Percentiles rank a stretch among this genome's conserved stretches.
Conservation (phyloP, 2,113 vertebrate genomes). For the Burhinus oedicnemus region DNA sequence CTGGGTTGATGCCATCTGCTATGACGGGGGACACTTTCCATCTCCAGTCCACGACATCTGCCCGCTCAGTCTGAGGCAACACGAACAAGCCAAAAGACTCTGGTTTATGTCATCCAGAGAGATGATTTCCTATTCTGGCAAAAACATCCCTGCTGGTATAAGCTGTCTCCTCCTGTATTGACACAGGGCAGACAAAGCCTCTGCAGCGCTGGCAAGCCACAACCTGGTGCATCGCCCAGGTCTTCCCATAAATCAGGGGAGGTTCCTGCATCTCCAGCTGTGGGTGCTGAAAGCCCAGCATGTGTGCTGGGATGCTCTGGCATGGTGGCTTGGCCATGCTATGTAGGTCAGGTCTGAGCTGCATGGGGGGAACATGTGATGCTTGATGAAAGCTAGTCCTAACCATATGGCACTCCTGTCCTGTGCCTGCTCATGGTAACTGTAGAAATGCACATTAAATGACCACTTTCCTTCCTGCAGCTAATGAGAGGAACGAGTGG, state of each 20-base stretch:
- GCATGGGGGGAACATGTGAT: background rate
- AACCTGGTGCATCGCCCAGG: background rate
- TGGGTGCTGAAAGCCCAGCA: background rate
- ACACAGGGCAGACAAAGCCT: slow-evolving; percentile 8
- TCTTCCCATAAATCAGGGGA: background rate
- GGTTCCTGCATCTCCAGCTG: background rate
- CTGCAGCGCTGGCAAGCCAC: background rate
- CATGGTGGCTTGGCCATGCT: background rate
- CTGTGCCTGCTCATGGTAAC: background rate
- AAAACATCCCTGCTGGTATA: background rate
- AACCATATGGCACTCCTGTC: background rate
- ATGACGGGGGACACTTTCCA: background rate
- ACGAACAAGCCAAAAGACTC: background rate
- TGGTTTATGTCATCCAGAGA: background rate
- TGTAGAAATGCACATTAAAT: background rate
- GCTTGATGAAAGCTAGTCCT: background rate
- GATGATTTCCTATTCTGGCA: slow-evolving; percentile 15
- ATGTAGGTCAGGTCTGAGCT: background rate
- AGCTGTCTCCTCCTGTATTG: background rate
- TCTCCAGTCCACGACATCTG: background rate
- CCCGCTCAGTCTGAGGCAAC: background rate
- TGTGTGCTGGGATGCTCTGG: background rate
- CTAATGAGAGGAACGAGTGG: background rate
- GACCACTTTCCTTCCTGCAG: background rate
- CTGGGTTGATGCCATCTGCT: background rate